phyloP scores from a whole-genome alignment of 2,113 vertebrate species.

The Scalopus aquaticus region DNA sequence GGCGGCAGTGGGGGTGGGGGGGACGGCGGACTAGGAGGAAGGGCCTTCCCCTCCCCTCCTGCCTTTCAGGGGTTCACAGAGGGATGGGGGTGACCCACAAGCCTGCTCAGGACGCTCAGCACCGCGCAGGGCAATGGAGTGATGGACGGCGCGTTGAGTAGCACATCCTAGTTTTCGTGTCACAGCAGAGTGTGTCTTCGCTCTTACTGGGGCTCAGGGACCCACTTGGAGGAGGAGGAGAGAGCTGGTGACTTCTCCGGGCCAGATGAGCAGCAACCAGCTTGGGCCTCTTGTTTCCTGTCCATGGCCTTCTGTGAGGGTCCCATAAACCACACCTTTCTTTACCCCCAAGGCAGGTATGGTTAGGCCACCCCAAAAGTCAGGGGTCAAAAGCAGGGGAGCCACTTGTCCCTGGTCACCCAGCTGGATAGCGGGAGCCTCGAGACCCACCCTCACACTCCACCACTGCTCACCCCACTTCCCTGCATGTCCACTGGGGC shows the following conservation, averaged over 20 bases:
- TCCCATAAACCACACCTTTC: fast-evolving
- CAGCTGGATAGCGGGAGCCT: neutral
- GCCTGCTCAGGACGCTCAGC: neutral
- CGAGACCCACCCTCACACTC: fast-evolving
- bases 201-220: no score
- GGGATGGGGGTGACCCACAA: no score
- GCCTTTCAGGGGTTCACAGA: neutral
- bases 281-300: neutral
- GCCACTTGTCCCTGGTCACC: neutral
- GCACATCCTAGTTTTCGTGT: neutral
- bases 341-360: no score
- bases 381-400: neutral
- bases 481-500: fast-evolving
- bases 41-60: neutral
- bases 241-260: no score
- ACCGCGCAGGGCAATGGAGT: neutral
- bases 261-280: no score
- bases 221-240: no score
- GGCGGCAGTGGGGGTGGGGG: neutral
- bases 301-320: fast-evolving
- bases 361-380: neutral
- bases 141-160: fast-evolving
- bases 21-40: no score
- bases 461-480: neutral
- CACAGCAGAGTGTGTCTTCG: neutral